A percentile compares a stretch with the other conserved stretches of the same genome.
phyloP scores from a whole-genome alignment of 2,113 vertebrate genomes.

The Clinocottus analis region DNA sequence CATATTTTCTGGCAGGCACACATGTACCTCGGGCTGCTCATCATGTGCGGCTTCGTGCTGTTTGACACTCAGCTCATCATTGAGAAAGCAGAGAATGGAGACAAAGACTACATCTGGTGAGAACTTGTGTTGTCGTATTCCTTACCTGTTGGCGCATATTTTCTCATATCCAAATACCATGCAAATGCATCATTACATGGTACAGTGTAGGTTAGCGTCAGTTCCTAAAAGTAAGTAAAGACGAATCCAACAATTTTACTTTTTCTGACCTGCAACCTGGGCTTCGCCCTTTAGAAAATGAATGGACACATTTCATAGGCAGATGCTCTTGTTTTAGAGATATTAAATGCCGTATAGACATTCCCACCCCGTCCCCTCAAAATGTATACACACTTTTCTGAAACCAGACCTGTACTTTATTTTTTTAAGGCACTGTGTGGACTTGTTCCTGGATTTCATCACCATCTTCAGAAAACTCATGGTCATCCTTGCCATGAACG shows the following conservation, averaged over 20 bases:
- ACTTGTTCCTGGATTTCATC: slow-evolving; percentile 95
- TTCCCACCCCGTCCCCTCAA: fast-evolving
- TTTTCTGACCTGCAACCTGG: not conserved
- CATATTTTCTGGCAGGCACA: slow-evolving; percentile 82
- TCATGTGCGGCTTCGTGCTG: slow-evolving; percentile 97
- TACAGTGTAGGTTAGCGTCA: not conserved
- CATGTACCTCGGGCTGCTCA: slow-evolving; percentile 90
- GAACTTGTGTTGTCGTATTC: slow-evolving; percentile 26
- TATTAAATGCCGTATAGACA: not conserved
- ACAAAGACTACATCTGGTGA: slow-evolving; percentile 98
- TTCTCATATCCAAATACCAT: slow-evolving; percentile 10
- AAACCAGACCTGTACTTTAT: not conserved
- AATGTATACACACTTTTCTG: not conserved
- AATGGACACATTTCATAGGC: not conserved
- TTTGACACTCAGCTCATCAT: slow-evolving; percentile 99
- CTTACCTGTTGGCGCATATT: not conserved
- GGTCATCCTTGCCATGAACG: slow-evolving; percentile 93
- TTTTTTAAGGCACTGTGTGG: slow-evolving; percentile 90
- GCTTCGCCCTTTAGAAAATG: not conserved
- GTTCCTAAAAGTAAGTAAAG: no score
- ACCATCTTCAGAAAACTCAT: slow-evolving; percentile 97
- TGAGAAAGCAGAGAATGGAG: slow-evolving; percentile 95
- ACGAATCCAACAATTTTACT: not conserved
- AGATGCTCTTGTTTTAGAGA: not conserved
- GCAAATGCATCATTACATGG: not conserved